Base-by-base conservation (phyloP, 1,140 invertebrate species). In the Drosophila quadrilineata region DNA sequence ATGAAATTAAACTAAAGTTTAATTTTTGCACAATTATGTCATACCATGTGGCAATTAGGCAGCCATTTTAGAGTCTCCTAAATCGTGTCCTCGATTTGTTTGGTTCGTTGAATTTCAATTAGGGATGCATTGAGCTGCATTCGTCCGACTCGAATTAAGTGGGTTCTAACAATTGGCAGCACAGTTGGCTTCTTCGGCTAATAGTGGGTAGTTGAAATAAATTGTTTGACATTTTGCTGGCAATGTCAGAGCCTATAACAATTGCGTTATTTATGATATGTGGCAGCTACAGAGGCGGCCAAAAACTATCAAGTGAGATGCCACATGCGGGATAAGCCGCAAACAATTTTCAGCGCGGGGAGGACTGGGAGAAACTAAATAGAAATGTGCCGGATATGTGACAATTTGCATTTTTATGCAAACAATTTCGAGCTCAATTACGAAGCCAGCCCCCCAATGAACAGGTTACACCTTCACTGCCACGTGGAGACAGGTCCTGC, bases 351-450 rank as follows among this genome's bases (percentile, higher is more conserved):
- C 60, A 68, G n/a, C n/a, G n/a, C n/a, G n/a, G n/a, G n/a, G n/a
- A n/a, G n/a, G n/a, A n/a, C n/a, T n/a, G n/a, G n/a, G n/a, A n/a
- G n/a, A 74, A 72, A 58, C 76, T 84, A 84, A 80, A 80, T 80
- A 71, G 76, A 84, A 82, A 76, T 84, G 72, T 72, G 77, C 76
- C 84, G 76, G 77, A 80, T 80, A 80, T 84, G 76, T 84, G 76
- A 80, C 76, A 72, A 76, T 72, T 80, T 80, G 77, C 77, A 80
- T 80, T 80, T 80, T 76, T 80, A 80, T 80, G 77, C 76, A 84
- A 76, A 84, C 72, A 76, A 84, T 84, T 76, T 84, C 64, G 10
- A 72, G 68, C 76, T 84, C 76, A 80, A 80, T 80, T 80, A 84
- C 69, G 72, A 40, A 4, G 33, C 28, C 21, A n/a, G n/a, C 29